phyloP scores from a whole-genome alignment of 1,140 invertebrate species.

The Sycophila sp. region DNA sequence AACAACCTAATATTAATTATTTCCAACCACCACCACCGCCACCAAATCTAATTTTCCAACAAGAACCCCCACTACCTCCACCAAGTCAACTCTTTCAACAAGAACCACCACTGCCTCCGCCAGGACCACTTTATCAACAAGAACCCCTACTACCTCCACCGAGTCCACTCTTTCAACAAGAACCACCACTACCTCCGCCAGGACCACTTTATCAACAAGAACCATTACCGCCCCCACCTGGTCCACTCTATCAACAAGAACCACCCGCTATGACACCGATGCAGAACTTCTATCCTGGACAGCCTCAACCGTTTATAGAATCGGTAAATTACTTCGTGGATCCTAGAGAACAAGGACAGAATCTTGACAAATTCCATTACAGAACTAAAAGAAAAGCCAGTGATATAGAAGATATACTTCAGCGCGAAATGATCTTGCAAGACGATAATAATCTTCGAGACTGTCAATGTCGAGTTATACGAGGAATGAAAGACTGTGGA shows the following conservation, averaged over 20 bases:
- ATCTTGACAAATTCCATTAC: too few relatives aligned
- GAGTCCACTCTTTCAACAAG: not conserved
- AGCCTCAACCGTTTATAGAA: not conserved
- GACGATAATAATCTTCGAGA: constrained; percentile 50
- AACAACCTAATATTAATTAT: too few relatives aligned
- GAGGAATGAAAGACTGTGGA: constrained; percentile 26
- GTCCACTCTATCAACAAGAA: too few relatives aligned
- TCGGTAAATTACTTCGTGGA: not conserved
- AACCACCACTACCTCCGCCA: too few relatives aligned
- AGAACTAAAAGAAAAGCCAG: constrained; percentile 32
- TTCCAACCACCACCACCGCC: not conserved
- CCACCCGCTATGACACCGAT: too few relatives aligned
- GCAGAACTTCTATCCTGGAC: too few relatives aligned
- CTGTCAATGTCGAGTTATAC: constrained; percentile 49
- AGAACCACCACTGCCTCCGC: too few relatives aligned
- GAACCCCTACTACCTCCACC: too few relatives aligned
- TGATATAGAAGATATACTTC: constrained; percentile 40
- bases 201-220: constrained; percentile 1
- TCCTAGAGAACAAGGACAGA: too few relatives aligned
- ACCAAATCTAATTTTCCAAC: not conserved
- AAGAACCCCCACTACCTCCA: not conserved
- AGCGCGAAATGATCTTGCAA: constrained; percentile 53
- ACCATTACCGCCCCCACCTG: too few relatives aligned
- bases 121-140: too few relatives aligned
- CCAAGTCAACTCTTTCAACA: not conserved